Percentiles rank a stretch among this genome's conserved stretches.
Conservation (phyloP, 1,140 invertebrate genomes). For the Myzus persicae region DNA sequence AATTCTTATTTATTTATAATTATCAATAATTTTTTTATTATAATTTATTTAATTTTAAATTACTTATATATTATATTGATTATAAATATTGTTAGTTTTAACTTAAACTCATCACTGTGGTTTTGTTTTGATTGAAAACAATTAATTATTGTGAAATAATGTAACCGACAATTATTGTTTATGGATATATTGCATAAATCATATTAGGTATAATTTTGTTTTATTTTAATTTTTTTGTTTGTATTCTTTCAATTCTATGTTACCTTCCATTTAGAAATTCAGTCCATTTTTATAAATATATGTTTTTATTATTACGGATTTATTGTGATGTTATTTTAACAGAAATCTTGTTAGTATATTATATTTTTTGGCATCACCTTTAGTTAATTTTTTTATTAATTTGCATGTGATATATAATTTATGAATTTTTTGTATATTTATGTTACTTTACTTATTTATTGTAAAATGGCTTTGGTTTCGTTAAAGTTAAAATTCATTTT, state of each 20-base stretch:
- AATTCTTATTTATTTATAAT: slow-evolving; percentile 18
- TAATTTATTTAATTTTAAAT: background rate
- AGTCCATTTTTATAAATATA: slow-evolving; percentile 39
- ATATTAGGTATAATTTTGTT: background rate
- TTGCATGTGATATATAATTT: slow-evolving; percentile 55
- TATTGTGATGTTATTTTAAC: slow-evolving; percentile 51
- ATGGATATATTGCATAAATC: background rate
- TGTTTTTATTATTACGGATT: slow-evolving; percentile 32
- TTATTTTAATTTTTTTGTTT: slow-evolving; percentile 13
- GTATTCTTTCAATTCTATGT: background rate
- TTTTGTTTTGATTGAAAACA: background rate
- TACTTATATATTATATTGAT: background rate
- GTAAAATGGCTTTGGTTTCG: slow-evolving; percentile 41
- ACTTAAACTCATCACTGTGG: background rate
- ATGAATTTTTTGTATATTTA: slow-evolving; percentile 45
- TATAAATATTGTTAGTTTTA: background rate
- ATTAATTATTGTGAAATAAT: slow-evolving; percentile 15
- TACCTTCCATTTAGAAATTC: slow-evolving; percentile 41
- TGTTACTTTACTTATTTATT: slow-evolving; percentile 44
- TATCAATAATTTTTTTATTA: background rate
- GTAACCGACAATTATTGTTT: background rate
- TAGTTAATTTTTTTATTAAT: slow-evolving; percentile 37
- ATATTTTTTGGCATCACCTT: background rate
- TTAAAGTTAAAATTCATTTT: slow-evolving; percentile 46
- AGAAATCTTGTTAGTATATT: slow-evolving; percentile 36